These are phyloP conservation scores for Andrena trimmerana DNA, from an alignment of 2,888 invertebrate species.

Conservation along the genomic window DNA sequence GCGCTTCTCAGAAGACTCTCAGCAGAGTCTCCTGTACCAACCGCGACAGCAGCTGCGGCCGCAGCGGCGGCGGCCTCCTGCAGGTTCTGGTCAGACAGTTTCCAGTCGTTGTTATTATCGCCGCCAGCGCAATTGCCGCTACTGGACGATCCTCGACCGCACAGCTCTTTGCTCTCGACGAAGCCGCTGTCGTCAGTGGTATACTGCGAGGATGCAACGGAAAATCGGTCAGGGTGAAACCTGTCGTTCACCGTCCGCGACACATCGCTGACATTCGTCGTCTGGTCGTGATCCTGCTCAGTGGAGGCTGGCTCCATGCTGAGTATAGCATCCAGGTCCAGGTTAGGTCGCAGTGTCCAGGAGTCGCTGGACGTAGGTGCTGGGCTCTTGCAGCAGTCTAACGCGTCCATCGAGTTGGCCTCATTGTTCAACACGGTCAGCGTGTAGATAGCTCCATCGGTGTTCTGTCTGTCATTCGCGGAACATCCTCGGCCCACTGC, in stretches of 20 bases:
- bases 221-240: conserved; percentile 75
- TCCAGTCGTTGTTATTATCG: conserved; percentile 93
- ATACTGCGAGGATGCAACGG: conserved; percentile 84
- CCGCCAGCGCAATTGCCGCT: conserved; percentile 75
- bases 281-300: conserved; percentile 86
- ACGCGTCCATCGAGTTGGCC: conserved; percentile 83
- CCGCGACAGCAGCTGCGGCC: conserved; percentile 70
- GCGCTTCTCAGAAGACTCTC: conserved; percentile 93
- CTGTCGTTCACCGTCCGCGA: conserved; percentile 81
- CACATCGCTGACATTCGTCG: conserved; percentile 87
- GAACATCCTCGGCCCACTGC: conserved; percentile 63
- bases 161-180: conserved; percentile 88
- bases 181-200: conserved; percentile 92
- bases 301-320: conserved; percentile 88
- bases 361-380: conserved; percentile 87
- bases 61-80: conserved; percentile 76
- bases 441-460: conserved; percentile 91
- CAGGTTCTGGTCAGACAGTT: conserved; percentile 90
- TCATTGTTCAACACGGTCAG: conserved; percentile 94
- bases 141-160: conserved; percentile 64
- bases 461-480: conserved; percentile 84
- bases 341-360: conserved; percentile 88
- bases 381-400: conserved; percentile 85
- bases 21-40: conserved; percentile 84
- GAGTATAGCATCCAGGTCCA: conserved; percentile 93